These are phyloP conservation scores for Saturnia pavonia DNA, from an alignment of 2,888 invertebrate genomes.

Conservation along the genomic window DNA sequence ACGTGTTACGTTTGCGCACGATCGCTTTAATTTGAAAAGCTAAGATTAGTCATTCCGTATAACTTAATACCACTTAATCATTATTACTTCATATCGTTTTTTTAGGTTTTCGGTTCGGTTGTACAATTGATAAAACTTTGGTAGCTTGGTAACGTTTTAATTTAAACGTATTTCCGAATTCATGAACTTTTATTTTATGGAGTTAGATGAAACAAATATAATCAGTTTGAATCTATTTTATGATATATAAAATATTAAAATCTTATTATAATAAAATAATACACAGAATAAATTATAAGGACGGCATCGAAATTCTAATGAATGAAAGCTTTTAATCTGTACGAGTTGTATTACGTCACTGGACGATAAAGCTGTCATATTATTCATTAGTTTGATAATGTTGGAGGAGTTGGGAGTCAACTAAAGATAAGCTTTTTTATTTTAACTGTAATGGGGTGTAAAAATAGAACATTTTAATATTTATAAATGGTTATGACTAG, in stretches of 20 bases:
- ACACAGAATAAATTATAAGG: no score
- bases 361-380: background rate
- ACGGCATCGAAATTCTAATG: background rate
- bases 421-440: background rate
- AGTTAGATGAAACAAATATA: background rate
- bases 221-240: no score
- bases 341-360: background rate
- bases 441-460: no score
- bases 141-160: background rate
- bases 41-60: slow-evolving; percentile 7
- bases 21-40: slow-evolving; percentile 15
- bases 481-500: no score
- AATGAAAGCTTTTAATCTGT: background rate
- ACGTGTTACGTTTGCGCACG: slow-evolving; percentile 16
- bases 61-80: slow-evolving; percentile 5
- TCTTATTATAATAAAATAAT: no score
- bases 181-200: background rate
- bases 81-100: background rate
- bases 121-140: background rate
- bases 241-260: no score
- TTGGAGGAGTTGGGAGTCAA: background rate
- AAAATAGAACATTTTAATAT: no score
- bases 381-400: background rate
- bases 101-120: background rate
- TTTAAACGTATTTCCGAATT: background rate